These are phyloP conservation scores for Acrocephalus kingi DNA, from an alignment of 2,113 vertebrate species.

Conservation along the genomic window DNA sequence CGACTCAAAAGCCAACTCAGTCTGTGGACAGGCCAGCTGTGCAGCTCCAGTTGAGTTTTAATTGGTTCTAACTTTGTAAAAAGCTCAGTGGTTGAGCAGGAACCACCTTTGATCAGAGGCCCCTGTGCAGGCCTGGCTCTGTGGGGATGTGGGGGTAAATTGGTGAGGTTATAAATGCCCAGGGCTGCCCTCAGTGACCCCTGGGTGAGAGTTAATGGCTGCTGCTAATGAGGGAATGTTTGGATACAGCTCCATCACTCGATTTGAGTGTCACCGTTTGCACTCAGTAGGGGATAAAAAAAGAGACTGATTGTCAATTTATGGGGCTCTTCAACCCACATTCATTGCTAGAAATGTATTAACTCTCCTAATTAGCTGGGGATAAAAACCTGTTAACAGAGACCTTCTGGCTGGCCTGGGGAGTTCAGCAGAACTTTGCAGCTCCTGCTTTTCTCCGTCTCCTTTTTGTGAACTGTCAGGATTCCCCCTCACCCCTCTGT, in stretches of 20 bases:
- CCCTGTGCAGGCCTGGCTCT: neutral
- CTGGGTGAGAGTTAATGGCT: neutral
- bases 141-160: fast-evolving
- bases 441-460: neutral
- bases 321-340: neutral
- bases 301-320: neutral
- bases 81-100: neutral
- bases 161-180: neutral
- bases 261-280: neutral
- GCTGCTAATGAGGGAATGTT: neutral
- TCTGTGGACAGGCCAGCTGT: neutral
- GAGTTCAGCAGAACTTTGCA: neutral
- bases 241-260: neutral
- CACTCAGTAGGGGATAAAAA: neutral
- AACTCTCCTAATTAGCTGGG: neutral
- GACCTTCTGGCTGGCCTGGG: neutral
- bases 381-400: neutral
- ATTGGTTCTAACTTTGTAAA: neutral
- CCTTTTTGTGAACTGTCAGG: neutral
- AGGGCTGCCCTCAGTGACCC: neutral
- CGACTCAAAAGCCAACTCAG: neutral
- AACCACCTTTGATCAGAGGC: neutral
- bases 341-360: neutral
- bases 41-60: neutral
- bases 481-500: neutral